Evolutionary conservation across 2,113 vertebrate species (phyloP), one percentile per base, ranked within the genome.

Genomic region (Procapra przewalskii): DNA sequence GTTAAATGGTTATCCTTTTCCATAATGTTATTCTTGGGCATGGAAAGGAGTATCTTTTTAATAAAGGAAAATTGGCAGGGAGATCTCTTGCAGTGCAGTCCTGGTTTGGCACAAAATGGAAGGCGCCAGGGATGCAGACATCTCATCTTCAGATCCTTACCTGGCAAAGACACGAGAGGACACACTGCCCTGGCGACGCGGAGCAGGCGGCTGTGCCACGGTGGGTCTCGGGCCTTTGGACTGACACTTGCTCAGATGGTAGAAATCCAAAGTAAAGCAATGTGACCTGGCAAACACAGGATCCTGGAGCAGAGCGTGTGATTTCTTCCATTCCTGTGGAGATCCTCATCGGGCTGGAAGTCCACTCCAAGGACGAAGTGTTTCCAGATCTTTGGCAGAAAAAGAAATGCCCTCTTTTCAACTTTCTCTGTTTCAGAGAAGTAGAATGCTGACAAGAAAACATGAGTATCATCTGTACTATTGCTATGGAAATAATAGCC

Each of bases 311-410:
- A 95, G 7, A 91, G 43, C 0, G 21, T 98, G 88, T 93, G 96
- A 96, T 98, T 97, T 98, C 90, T 97, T 94, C 90, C 93, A 97
- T 96, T 97, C 92, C 91, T 95, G 95, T 90, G 57, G 97, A 97
- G 97, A 95, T 96, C 82, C 83, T 97, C 94, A 94, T 80, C 95
- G 96, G 97, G 90, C 95, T 92, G 16, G n/a, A 83, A 31, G 71
- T 97, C 67, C n/a, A 88, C 59, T 64, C 57, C 36, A 96, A 77
- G 88, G 80, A 97, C 88, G 94, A 97, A 97, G 29, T 96, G 60
- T 97, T 98, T 97, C 97, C 96, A 98, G 96, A 97, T 94, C 71
- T 94, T 97, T 98, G 97, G 92, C 88, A 97, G 67, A 60, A 96
- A 95, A 85, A 94, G 43, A 96, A 97, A 95, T 95, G 62, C 95